These are phyloP conservation scores for Callyntrura sp. DNA, from an alignment of 2,888 invertebrate genomes.

Conservation along the genomic window DNA sequence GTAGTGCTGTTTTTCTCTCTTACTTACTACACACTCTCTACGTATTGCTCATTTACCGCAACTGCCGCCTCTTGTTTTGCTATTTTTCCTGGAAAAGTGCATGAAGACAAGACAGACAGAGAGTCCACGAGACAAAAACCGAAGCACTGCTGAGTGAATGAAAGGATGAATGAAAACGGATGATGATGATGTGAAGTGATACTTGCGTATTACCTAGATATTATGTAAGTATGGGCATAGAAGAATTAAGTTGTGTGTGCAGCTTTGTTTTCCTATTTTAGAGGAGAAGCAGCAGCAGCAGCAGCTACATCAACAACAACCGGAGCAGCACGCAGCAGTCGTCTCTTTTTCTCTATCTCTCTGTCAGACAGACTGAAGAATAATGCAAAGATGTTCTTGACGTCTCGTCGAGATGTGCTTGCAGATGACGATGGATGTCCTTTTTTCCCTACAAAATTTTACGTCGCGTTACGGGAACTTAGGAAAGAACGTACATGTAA, in stretches of 20 bases:
- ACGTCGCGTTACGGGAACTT: conserved; percentile 33
- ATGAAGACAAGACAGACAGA: conserved; percentile 43
- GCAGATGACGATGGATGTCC: conserved; percentile 30
- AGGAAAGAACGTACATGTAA: not conserved
- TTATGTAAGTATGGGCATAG: not conserved
- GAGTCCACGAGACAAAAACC: conserved; percentile 68
- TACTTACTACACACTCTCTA: conserved; percentile 17
- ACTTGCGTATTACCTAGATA: conserved; percentile 53
- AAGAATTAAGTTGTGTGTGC: conserved; percentile 54
- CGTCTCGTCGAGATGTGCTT: conserved; percentile 30
- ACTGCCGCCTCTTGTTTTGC: conserved; percentile 34
- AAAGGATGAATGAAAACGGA: conserved; percentile 68
- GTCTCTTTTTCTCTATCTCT: conserved; percentile 35
- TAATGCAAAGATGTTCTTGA: conserved; percentile 49
- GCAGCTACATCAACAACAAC: conserved; percentile 37
- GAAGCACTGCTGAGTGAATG: conserved; percentile 55
- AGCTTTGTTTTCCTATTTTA: conserved; percentile 71
- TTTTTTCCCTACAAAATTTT: conserved; percentile 25
- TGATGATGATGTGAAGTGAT: conserved; percentile 54
- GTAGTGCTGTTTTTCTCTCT: not conserved
- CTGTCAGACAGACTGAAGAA: conserved; percentile 59
- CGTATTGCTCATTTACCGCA: conserved; percentile 27
- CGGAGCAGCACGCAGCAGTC: conserved; percentile 41
- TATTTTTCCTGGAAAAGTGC: conserved; percentile 43
- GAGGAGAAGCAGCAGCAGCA: conserved; percentile 33